Percentiles rank a stretch among this genome's conserved stretches.
These are phyloP conservation scores for Notiomystis cincta DNA, from an alignment of 2,113 vertebrate species.

Conservation along the genomic window DNA sequence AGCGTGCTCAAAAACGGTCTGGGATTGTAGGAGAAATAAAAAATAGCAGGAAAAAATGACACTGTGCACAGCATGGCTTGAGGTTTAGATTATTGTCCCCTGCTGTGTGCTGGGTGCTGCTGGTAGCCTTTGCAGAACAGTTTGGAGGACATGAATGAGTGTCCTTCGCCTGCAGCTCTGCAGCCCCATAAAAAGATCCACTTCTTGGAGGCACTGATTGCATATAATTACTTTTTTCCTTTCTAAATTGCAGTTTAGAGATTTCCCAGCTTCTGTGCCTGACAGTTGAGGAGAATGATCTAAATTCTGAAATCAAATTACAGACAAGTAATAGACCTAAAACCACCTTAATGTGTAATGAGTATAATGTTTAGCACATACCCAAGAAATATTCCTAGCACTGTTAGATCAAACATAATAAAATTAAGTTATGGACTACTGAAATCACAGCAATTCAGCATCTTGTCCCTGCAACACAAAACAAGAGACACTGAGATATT, in stretches of 20 bases:
- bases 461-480: background rate
- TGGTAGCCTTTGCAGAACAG: background rate
- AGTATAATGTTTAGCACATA: background rate
- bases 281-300: background rate
- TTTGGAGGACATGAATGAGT: background rate
- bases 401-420: background rate
- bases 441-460: conserved; percentile 3
- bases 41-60: background rate
- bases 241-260: background rate
- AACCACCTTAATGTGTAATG: background rate
- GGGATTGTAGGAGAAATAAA: background rate
- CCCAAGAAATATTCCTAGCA: background rate
- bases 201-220: background rate
- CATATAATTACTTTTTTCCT: background rate
- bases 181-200: background rate
- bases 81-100: background rate
- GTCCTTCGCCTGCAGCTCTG: background rate
- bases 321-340: background rate
- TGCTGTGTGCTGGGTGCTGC: background rate
- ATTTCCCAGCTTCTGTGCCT: background rate
- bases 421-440: background rate
- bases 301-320: background rate
- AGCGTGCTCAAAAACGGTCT: rapidly evolving
- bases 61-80: too few relatives aligned
- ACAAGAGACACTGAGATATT: background rate